Evolutionary conservation across 1,140 invertebrate genomes (phyloP), one percentile per base, ranked within the genome.

Genomic region (Drosophila aff.): DNA sequence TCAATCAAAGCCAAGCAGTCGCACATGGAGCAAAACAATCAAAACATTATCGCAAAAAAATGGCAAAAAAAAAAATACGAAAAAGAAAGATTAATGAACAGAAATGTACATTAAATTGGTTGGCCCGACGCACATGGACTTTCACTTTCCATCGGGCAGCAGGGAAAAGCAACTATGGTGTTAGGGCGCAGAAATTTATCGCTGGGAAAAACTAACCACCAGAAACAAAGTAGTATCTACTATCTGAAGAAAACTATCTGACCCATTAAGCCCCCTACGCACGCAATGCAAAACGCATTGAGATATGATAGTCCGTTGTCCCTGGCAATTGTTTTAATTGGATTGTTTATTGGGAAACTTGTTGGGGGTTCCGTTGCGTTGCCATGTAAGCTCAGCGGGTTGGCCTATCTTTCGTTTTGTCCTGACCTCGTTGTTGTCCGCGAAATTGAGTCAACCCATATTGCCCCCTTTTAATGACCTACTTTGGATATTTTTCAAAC

Each of bases 281-380:
- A 87, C 83, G 83, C 83, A 86, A 87, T 86, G 76, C 33, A 55
- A 82, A 87, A 87, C 71, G 62, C 73, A 80, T 83, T 80, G 72
- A 52, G 55, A 58, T 67, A 47, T 43, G 50, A 55, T 52, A 40
- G 46, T 38, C 50, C n/a, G 76, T 79, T 76, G 84, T 80, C 84
- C 84, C 84, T 90, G 84, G 59, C 69, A 89, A 76, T 89, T 89
- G 81, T 76, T 90, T 89, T 89, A 90, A 89, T 84, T 90, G 74
- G 78, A 84, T 89, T 89, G 85, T 90, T 90, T 89, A 89, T 89
- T 43, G 63, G 49, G 8, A 21, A 60, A 64, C 53, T 38, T 44
- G 21, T 44, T 44, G 44, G 59, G 26, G 40, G 23, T 49, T 49
- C 47, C 53, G 33, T 73, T 50, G 53, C 53, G 73, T 85, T 84